Evolutionary conservation across 2,888 invertebrate species (phyloP), one percentile per base, ranked within the genome.

Genomic region (Hirtodrosophila duncani): DNA sequence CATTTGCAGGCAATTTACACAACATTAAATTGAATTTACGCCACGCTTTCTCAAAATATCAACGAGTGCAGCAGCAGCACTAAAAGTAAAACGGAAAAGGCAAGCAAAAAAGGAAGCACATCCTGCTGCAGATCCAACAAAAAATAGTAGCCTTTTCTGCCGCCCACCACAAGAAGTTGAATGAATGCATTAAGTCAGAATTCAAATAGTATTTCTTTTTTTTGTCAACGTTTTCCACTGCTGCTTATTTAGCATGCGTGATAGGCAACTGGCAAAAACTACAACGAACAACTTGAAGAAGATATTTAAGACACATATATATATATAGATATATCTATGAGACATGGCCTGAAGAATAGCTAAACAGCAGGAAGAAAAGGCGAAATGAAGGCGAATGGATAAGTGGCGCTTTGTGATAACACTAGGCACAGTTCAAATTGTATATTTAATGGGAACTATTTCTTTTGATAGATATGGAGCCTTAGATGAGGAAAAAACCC

Each of bases 1-100:
- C 72, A 74, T 77, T 74, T 77, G 67, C 69, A 75, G 69, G 64
- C 72, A 75, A 75, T 77, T 75, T 75, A 71, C 63, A 72, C 69
- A 72, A 67, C 67, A 67, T 77, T 77, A 77, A 74, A 74, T 74
- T 77, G 72, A 74, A 77, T 74, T 74, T 74, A 67, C 69, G 71
- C 68, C 66, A 68, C 72, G 64, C 72, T 66, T 70, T 63, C 71
- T 63, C 66, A 66, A 75, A 75, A 75, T 72, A 77, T 78, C 78
- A 78, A 77, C 65, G 71, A 77, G 66, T 68, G 67, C 60, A 31
- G 39, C 17, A 46, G 45, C 37, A 21, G 50, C 44, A 45, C 11
- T 42, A 37, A 23, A 30, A 17, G 27, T 5, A 9, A 3, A 26
- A 34, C 7, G 21, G 24, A 18, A 10, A 8, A 17, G n/a, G 38